Evolutionary conservation across 2,888 invertebrate genomes (phyloP).

Genomic region (Mimachlamys varia): DNA sequence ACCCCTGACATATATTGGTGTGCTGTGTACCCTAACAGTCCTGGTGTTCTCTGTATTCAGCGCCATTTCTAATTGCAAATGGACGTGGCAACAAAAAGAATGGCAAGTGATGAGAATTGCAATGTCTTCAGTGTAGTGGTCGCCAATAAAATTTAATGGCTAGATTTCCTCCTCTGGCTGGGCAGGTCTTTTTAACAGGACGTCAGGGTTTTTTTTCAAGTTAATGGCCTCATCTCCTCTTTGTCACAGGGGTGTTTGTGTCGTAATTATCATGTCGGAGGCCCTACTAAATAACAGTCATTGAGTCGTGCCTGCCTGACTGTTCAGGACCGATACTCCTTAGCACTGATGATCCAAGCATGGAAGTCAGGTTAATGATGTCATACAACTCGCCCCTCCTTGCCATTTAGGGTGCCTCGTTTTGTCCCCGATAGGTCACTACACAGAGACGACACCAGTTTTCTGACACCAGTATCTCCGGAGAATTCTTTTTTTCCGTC

Average conservation of each 20-base stretch:
- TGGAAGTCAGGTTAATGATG: slow-evolving; percentile 6
- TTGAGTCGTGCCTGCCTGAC: not conserved
- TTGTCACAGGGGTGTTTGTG: slow-evolving; percentile 28
- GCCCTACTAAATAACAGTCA: slow-evolving; percentile 1
- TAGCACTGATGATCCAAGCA: slow-evolving; percentile 6
- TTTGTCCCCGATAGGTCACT: not conserved
- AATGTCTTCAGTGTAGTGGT: slow-evolving; percentile 18
- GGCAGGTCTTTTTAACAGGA: slow-evolving; percentile 27
- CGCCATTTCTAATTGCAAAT: slow-evolving; percentile 4
- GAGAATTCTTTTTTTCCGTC: not conserved
- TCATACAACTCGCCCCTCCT: not conserved
- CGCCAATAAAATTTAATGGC: not conserved
- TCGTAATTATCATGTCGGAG: slow-evolving; percentile 25
- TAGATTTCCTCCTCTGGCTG: slow-evolving; percentile 14
- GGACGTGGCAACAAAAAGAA: not conserved
- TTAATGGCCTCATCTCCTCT: slow-evolving; percentile 31
- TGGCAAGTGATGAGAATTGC: not conserved
- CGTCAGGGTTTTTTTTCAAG: not conserved
- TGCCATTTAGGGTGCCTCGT: not conserved
- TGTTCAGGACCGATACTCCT: not conserved
- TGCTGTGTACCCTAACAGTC: not conserved
- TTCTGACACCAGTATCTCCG: not conserved
- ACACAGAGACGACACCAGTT: not conserved
- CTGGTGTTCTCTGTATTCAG: not conserved
- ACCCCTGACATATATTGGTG: not conserved